These are phyloP conservation scores for Bujurquina vittata DNA, from an alignment of 2,113 vertebrate genomes.

Conservation along the genomic window DNA sequence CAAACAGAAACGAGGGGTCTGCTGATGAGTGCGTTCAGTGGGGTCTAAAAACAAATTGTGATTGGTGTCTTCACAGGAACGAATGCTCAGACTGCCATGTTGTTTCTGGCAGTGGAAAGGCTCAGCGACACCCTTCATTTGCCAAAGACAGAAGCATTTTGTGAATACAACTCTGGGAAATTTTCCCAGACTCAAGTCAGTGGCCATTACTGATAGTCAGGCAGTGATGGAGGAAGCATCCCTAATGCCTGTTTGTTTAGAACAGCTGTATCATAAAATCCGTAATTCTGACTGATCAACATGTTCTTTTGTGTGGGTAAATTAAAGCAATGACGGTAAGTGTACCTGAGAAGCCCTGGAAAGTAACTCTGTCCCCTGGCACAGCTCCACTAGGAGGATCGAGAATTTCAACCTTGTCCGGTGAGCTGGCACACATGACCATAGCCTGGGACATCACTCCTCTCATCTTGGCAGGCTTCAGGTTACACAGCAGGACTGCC, in stretches of 20 bases:
- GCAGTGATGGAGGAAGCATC: background rate
- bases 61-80: slow-evolving; percentile 25
- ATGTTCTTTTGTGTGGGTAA: background rate
- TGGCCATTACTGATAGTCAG: background rate
- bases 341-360: slow-evolving; percentile 89
- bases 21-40: slow-evolving; percentile 21
- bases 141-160: slow-evolving; percentile 19
- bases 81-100: slow-evolving; percentile 1
- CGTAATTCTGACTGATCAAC: background rate
- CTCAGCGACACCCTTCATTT: slow-evolving; percentile 30
- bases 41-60: slow-evolving; percentile 11
- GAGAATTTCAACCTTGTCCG: slow-evolving; percentile 92
- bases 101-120: slow-evolving; percentile 42
- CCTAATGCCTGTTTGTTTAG: background rate
- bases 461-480: slow-evolving; percentile 92
- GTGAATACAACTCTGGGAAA: slow-evolving; percentile 9
- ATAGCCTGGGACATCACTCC: slow-evolving; percentile 92
- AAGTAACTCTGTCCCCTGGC: slow-evolving; percentile 90
- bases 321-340: background rate
- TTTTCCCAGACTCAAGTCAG: background rate
- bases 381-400: slow-evolving; percentile 85
- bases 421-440: slow-evolving; percentile 94
- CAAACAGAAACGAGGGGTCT: slow-evolving; percentile 35
- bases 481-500: slow-evolving; percentile 92
- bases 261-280: background rate